Evolutionary conservation across 1,140 invertebrate genomes (phyloP).

Genomic region (Ooceraea biroi): DNA sequence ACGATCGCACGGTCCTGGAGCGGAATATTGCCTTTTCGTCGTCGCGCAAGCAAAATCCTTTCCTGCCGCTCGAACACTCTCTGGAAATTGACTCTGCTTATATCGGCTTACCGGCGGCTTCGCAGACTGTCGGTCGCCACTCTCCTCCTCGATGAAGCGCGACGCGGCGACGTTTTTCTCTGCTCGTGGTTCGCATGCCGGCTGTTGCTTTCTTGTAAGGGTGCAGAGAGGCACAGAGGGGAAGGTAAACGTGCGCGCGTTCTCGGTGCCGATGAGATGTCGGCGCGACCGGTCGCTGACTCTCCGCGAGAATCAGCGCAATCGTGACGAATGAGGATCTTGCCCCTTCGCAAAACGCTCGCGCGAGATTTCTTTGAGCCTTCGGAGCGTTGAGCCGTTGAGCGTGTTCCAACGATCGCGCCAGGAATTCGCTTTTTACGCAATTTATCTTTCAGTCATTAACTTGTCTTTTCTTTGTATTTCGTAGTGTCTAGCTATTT

Average conservation of each 20-base stretch:
- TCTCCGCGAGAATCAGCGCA: conserved; percentile 9
- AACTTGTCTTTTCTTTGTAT: too few relatives aligned
- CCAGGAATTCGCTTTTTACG: neutral
- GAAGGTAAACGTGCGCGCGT: conserved; percentile 14
- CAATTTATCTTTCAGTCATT: neutral
- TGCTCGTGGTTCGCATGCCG: conserved; percentile 56
- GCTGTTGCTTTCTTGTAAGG: conserved; percentile 60
- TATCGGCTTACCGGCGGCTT: conserved; percentile 74
- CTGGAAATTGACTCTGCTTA: conserved; percentile 77
- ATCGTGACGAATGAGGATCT: conserved; percentile 40
- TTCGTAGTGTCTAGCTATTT: too few relatives aligned
- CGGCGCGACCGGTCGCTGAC: neutral
- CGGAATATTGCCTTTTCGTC: conserved; percentile 76
- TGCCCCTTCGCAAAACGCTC: conserved; percentile 1
- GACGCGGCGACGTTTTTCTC: conserved; percentile 38
- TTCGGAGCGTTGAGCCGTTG: too few relatives aligned
- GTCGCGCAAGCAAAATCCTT: conserved; percentile 76
- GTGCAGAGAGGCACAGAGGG: conserved; percentile 14
- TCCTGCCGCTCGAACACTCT: conserved; percentile 74
- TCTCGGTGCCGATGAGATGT: conserved; percentile 15
- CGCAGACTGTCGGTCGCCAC: conserved; percentile 67
- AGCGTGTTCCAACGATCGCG: neutral
- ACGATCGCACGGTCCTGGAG: conserved; percentile 52
- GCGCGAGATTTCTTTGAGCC: neutral
- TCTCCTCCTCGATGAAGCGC: conserved; percentile 26